These are phyloP conservation scores for Lates japonicus DNA, from an alignment of 2,797 vertebrate species.

Conservation along the genomic window DNA sequence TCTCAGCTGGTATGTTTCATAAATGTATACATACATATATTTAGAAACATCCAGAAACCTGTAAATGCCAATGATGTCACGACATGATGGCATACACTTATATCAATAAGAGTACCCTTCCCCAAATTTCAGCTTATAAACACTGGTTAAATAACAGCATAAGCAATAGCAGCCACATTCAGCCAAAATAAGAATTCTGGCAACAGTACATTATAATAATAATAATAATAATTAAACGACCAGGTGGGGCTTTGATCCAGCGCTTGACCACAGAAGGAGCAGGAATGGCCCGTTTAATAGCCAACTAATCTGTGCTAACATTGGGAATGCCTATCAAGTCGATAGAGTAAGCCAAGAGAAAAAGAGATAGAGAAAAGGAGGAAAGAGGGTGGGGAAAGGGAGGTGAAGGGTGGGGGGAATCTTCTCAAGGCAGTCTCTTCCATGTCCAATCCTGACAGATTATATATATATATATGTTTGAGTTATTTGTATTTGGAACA, in stretches of 20 bases:
- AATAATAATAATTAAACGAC: slow-evolving; percentile 22
- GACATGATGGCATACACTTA: slow-evolving; percentile 57
- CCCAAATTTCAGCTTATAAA: slow-evolving; percentile 51
- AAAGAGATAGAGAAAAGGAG: slow-evolving; percentile 56
- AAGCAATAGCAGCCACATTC: slow-evolving; percentile 70
- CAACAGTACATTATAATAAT: slow-evolving; percentile 41
- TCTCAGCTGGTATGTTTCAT: slow-evolving; percentile 55
- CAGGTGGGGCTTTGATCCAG: slow-evolving; percentile 54
- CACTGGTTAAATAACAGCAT: slow-evolving; percentile 61
- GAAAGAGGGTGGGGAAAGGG: slow-evolving; percentile 14
- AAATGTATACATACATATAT: slow-evolving; percentile 62
- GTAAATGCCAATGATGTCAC: slow-evolving; percentile 59
- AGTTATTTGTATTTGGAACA: slow-evolving; percentile 57
- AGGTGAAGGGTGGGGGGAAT: slow-evolving; percentile 17
- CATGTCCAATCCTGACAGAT: slow-evolving; percentile 58
- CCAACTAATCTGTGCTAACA: slow-evolving; percentile 72
- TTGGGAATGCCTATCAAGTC: slow-evolving; percentile 61
- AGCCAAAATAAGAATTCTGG: slow-evolving; percentile 60
- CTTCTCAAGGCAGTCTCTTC: slow-evolving; percentile 58
- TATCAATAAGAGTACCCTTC: slow-evolving; percentile 24
- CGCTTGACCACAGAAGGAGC: slow-evolving; percentile 39
- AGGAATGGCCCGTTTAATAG: slow-evolving; percentile 70
- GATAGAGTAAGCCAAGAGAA: slow-evolving; percentile 73
- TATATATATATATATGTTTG: slow-evolving; percentile 55
- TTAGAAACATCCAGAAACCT: slow-evolving; percentile 51